phyloP scores from a whole-genome alignment of 2,797 vertebrate species.

The Sebastes miniatus region DNA sequence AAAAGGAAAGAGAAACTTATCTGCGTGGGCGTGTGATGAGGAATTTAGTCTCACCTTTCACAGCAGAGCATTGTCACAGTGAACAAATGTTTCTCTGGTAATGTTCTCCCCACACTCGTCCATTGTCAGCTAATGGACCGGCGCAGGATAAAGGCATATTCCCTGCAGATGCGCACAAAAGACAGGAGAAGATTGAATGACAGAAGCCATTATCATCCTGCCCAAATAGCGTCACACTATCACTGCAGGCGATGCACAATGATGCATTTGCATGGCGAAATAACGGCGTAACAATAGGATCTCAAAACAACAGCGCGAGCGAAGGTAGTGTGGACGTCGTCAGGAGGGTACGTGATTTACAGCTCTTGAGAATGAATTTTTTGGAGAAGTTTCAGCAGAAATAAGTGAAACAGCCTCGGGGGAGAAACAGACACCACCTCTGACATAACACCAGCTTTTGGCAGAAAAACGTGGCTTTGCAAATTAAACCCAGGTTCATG shows the following conservation, averaged over 20 bases:
- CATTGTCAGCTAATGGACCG: slow-evolving; percentile 48
- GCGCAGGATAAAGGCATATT: slow-evolving; percentile 18
- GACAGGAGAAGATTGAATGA: slow-evolving; percentile 36
- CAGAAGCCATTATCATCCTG: slow-evolving; percentile 16
- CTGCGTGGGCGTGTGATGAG: background rate
- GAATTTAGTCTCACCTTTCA: slow-evolving; percentile 31
- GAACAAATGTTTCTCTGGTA: slow-evolving; percentile 7
- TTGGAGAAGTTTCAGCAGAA: background rate
- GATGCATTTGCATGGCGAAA: background rate
- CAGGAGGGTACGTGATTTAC: background rate
- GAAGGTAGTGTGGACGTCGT: background rate
- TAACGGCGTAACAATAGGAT: background rate
- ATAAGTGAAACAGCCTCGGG: background rate
- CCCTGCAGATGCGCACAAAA: slow-evolving; percentile 14
- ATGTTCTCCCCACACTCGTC: slow-evolving; percentile 13
- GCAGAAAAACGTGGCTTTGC: background rate
- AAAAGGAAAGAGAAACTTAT: background rate
- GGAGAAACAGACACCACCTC: background rate
- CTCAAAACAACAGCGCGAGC: background rate
- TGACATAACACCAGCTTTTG: background rate
- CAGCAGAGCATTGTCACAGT: slow-evolving; percentile 1
- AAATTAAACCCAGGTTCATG: background rate
- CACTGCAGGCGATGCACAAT: slow-evolving; percentile 1
- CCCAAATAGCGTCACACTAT: background rate
- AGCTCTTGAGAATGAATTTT: background rate